Base-by-base conservation (phyloP, 2,113 vertebrate species). In the Falcunculus frontatus region DNA sequence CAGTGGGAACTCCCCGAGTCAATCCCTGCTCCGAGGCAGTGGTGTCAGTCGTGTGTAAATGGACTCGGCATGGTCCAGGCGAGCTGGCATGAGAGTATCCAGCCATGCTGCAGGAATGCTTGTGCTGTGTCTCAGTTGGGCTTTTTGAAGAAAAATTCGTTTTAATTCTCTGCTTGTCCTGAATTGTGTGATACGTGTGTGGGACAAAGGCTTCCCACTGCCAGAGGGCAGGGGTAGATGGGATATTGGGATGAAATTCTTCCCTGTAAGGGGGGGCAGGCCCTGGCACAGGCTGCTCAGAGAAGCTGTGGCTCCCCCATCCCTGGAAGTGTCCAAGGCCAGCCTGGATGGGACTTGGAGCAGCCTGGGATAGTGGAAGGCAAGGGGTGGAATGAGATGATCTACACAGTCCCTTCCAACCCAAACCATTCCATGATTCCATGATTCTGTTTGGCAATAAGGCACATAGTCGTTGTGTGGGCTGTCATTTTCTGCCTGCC, bases 391-490 rank as follows among this genome's bases (percentile, higher is more conserved):
- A 13, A 47, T 37, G 41, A 20, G 53, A 7, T 16, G 21, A 16
- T 30, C 21, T 27, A 0, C 13, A 8, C 4, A 17, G 7, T 59
- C 59, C 16, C 42, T 55, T 62, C 44, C 49, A 64, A 10, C 30
- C 29, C 41, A 35, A 55, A 47, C 22, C 15, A 15, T 33, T 39
- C 41, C 17, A 1, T 23, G 39, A 46, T 33, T 46, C 30, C 16
- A 2, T 22, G 39, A 53, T 14, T 53, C 21, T 27, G 9, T 46
- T 35, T 67, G 50, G 67, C 50, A 57, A 16, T 29, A 27, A 57
- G 32, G 19, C 77, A 33, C 4, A 2, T 0, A 3, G 27, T 39
- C 13, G 2, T 50, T 20, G 0, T 5, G 21, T 35, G 42, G 35
- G 3, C 69, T 41, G 32, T 46, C 9, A 3, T 84, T 60, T 79